Evolutionary conservation across 37 sponge, comb jelly and placozoan genomes (phyloP).

Genomic region (Mnemiopsis leidyi): DNA sequence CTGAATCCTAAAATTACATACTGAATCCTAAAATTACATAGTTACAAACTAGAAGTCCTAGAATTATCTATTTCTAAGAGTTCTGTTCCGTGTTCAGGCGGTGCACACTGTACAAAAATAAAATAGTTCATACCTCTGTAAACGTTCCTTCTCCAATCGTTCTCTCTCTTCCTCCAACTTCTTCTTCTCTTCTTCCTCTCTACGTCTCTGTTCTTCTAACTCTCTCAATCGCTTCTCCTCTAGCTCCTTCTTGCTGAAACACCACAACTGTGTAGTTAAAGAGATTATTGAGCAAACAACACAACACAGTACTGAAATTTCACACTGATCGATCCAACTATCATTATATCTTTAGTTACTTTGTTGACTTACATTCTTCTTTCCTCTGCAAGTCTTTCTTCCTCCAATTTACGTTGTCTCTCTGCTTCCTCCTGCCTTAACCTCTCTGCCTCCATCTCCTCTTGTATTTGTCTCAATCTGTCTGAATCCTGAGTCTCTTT

Average conservation of each 20-base stretch:
- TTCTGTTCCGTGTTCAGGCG: no score
- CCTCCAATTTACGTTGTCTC: constrained; percentile 72
- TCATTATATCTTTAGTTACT: no score
- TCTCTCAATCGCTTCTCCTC: constrained; percentile 69
- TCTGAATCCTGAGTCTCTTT: constrained; percentile 79
- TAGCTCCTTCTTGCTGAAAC: constrained; percentile 78
- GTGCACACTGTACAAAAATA: no score
- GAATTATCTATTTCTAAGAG: no score
- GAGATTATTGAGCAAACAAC: no score
- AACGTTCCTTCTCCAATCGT: constrained; percentile 64
- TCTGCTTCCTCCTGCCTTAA: constrained; percentile 77
- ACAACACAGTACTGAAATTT: no score
- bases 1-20: no score
- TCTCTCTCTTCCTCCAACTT: constrained; percentile 73
- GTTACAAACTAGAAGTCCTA: no score
- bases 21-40: no score
- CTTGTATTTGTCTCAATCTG: constrained; percentile 77
- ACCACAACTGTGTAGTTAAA: no score
- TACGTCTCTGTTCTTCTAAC: constrained; percentile 6
- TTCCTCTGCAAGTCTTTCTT: constrained; percentile 71
- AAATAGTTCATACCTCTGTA: constrained; percentile 62
- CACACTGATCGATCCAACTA: no score
- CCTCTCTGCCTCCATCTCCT: constrained; percentile 86
- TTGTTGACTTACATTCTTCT: constrained; percentile 70
- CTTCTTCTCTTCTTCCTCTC: constrained; percentile 72